Evolutionary conservation across 92 coral and sea anemone genomes (phyloP), one percentile per base, ranked within the genome.

Genomic region (Porites lobata): DNA sequence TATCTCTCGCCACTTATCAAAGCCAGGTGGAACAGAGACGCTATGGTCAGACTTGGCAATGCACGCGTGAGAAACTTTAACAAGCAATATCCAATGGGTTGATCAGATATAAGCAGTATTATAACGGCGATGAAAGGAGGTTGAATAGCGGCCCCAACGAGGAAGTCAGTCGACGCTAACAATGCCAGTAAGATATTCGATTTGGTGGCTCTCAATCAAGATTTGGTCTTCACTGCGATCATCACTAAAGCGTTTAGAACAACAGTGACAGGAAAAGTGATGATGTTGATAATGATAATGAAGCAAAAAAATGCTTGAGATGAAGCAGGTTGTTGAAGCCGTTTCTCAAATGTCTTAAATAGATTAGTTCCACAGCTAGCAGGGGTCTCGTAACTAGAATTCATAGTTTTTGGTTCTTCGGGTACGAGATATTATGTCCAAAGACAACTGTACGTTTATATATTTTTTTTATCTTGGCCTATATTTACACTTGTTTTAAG

Each of bases 171-270:
- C 24, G 22, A 20, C 4, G 78, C 52, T 20, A 38, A 2, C 43
- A 50, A 26, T 20, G 75, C 76, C 1, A 72, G 76, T 72, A 72
- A 51, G 17, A 72, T 69, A 51, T 69, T 69, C 15, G 75, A 72
- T 51, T 72, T 72, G 56, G 17, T 26, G 76, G 57, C 56, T 72
- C 76, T 72, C 76, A 72, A 11, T 10, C 76, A 32, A 4, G 76
- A 12, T 29, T 72, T 72, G 8, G 15, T 10, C 50, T n/a, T 38
- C 52, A 72, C 76, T 1, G 76, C 76, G 21, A 24, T n/a, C 20
- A 72, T 47, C 9, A 72, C 76, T 20, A 72, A 11, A 6, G 56
- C 76, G 58, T 72, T 72, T 12, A 73, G 51, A 17, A 51, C 75
- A 73, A 24, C 21, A 4, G 77, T 73, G 62, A 73, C 20, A 73